These are phyloP conservation scores for Rhinopithecus roxellana DNA, from an alignment of 2,113 vertebrate species.

Conservation along the genomic window DNA sequence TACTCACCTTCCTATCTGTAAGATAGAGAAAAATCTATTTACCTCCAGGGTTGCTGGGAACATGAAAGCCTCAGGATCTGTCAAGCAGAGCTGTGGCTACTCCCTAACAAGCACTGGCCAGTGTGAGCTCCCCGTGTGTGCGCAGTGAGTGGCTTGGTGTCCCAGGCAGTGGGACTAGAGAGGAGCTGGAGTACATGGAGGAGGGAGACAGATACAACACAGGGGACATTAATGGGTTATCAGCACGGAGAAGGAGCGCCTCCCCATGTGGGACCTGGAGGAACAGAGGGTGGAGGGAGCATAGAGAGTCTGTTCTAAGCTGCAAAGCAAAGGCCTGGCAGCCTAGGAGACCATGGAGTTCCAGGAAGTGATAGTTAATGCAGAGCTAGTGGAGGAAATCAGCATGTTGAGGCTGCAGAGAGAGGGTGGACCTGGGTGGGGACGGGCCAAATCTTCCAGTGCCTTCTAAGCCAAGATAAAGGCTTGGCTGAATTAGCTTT, in stretches of 20 bases:
- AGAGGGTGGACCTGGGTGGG: too few species aligned
- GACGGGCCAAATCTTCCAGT: rapidly evolving
- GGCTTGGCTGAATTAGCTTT: not conserved
- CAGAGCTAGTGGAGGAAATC: not conserved
- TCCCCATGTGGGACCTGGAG: not conserved
- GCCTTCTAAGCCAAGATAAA: not conserved
- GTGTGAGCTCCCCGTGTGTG: not conserved
- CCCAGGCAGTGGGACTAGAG: too few species aligned
- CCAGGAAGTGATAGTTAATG: not conserved
- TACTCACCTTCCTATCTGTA: not conserved
- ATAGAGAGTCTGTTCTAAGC: not conserved
- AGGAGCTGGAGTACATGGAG: not conserved
- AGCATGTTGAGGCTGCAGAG: not conserved
- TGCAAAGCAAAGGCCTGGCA: not conserved
- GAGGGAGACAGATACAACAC: not conserved
- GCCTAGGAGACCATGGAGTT: not conserved
- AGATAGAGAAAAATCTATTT: not conserved
- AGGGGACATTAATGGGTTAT: not conserved
- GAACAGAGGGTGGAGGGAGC: not conserved
- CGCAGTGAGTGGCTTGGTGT: not conserved
- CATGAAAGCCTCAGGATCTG: not conserved
- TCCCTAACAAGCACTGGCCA: rapidly evolving
- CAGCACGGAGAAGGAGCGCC: not conserved
- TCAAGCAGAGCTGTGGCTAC: not conserved
- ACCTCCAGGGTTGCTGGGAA: not conserved